phyloP scores from a whole-genome alignment of 2,113 vertebrate genomes.

The Lophochroa leadbeateri region DNA sequence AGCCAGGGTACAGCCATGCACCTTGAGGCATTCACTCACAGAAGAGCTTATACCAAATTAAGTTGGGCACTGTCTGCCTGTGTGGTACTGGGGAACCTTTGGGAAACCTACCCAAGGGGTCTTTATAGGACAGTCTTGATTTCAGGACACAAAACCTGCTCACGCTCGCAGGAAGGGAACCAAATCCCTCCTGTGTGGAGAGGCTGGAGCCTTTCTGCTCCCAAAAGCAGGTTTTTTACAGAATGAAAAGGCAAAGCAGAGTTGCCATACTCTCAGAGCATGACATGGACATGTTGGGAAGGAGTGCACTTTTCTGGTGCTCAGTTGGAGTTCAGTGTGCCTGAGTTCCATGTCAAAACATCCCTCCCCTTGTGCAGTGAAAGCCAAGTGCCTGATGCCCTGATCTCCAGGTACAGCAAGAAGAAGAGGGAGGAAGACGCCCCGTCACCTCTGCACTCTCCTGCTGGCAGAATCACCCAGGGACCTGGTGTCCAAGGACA shows the following conservation, averaged over 20 bases:
- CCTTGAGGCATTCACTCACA: not conserved
- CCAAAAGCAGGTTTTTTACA: not conserved
- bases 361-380: not conserved
- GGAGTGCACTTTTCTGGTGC: not conserved
- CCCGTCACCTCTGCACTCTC: rapidly evolving
- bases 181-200: not conserved
- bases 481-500: not conserved
- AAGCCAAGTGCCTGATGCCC: not conserved
- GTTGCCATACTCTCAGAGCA: not conserved
- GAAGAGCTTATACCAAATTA: not conserved
- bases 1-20: not conserved
- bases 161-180: not conserved
- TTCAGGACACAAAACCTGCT: not conserved
- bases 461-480: not conserved
- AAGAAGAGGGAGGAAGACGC: not conserved
- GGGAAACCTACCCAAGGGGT: not conserved
- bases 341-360: rapidly evolving
- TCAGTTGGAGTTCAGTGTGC: not conserved
- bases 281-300: rapidly evolving
- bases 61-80: rapidly evolving
- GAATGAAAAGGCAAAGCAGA: not conserved
- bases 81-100: not conserved
- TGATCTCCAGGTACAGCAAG: not conserved
- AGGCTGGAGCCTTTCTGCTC: not conserved
- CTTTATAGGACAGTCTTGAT: not conserved